Conservation (phyloP, 2,888 invertebrate genomes). For the Habroteleia sp. region DNA sequence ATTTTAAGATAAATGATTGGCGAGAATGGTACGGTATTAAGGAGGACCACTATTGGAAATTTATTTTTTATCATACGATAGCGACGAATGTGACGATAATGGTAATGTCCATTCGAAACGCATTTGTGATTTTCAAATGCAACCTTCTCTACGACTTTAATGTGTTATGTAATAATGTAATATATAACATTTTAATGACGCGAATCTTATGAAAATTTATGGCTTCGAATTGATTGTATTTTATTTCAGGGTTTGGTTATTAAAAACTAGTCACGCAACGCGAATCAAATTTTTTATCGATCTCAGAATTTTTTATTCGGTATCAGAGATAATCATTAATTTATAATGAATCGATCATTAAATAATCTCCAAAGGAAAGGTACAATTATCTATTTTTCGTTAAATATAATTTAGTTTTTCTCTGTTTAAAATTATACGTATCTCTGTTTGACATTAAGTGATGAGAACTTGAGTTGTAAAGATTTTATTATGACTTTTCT, state of each 20-base stretch:
- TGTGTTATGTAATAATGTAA: slow-evolving; percentile 52
- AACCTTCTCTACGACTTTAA: slow-evolving; percentile 42
- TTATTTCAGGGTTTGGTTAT: slow-evolving; percentile 39
- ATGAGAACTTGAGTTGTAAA: not conserved
- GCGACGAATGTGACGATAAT: slow-evolving; percentile 47
- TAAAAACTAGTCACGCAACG: slow-evolving; percentile 46
- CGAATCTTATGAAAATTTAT: slow-evolving; percentile 48
- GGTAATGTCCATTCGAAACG: slow-evolving; percentile 53
- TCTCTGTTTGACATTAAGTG: not conserved
- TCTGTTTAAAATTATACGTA: not conserved
- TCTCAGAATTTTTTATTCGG: slow-evolving; percentile 8
- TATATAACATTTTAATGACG: slow-evolving; percentile 52
- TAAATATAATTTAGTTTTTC: slow-evolving; percentile 2
- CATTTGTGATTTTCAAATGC: slow-evolving; percentile 54
- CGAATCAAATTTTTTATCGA: slow-evolving; percentile 23
- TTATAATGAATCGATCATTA: slow-evolving; percentile 22
- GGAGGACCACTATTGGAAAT: slow-evolving; percentile 43
- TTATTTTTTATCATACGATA: slow-evolving; percentile 45
- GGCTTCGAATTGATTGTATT: slow-evolving; percentile 30
- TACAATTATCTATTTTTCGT: slow-evolving; percentile 6
- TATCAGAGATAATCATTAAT: slow-evolving; percentile 35
- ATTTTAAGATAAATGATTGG: slow-evolving; percentile 54
- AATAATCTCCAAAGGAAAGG: not conserved
- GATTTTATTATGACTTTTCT: too few species aligned
- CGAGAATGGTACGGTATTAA: slow-evolving; percentile 32